A percentile compares a stretch with the other conserved stretches of the same genome.
Evolutionary conservation across 2,888 invertebrate species (phyloP).

Genomic region (Acanthosepion esculentum): DNA sequence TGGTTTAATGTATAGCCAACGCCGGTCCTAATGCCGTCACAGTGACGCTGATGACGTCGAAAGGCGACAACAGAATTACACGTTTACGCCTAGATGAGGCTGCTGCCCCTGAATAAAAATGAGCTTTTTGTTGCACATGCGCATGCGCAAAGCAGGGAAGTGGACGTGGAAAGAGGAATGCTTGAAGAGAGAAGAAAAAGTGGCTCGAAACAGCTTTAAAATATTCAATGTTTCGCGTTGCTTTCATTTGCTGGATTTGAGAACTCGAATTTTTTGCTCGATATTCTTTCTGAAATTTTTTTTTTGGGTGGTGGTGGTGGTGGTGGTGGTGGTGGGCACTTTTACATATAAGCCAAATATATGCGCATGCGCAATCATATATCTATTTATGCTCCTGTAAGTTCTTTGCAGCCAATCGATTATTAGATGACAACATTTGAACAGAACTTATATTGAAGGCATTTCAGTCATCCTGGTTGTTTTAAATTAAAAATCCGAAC

Average conservation of each 20-base stretch:
- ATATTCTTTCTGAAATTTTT: neutral
- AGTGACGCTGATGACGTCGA: constrained; percentile 11
- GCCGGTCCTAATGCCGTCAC: neutral
- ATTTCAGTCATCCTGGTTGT: too few species aligned
- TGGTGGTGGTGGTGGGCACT: neutral
- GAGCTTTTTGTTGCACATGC: neutral
- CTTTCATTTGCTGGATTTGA: neutral
- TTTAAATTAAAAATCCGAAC: too few species aligned
- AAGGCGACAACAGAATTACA: neutral
- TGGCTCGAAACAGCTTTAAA: neutral
- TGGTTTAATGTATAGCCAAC: neutral
- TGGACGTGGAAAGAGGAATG: neutral
- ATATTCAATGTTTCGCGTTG: neutral
- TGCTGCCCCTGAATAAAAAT: constrained; percentile 15
- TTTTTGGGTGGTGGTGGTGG: neutral
- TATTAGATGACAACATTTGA: neutral
- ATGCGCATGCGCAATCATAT: neutral
- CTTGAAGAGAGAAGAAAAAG: neutral
- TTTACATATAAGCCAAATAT: neutral
- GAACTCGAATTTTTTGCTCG: neutral
- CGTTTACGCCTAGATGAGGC: constrained; percentile 22
- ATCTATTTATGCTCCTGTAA: neutral
- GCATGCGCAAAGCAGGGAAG: neutral
- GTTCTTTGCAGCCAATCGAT: neutral
- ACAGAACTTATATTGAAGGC: too few species aligned